phyloP scores from a whole-genome alignment of 2,888 invertebrate genomes.

The Anticlea derivata region DNA sequence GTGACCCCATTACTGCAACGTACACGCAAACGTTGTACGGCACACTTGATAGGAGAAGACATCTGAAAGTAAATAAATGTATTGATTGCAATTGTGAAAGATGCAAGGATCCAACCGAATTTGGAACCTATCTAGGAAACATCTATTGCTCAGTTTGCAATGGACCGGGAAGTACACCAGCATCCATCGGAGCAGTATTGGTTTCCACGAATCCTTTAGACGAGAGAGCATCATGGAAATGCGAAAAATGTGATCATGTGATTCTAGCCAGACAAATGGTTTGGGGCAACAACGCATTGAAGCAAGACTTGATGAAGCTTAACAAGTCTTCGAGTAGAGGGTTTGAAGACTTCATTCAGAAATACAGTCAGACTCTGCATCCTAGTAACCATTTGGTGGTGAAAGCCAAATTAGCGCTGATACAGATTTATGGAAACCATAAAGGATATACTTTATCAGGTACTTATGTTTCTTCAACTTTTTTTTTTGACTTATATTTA shows the following conservation, averaged over 20 bases:
- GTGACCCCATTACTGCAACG: slow-evolving; percentile 86
- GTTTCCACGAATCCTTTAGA: slow-evolving; percentile 85
- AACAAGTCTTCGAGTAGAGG: slow-evolving; percentile 80
- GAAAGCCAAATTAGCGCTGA: slow-evolving; percentile 87
- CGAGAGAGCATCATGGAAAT: slow-evolving; percentile 85
- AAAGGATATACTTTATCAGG: slow-evolving; percentile 83
- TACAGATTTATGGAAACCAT: slow-evolving; percentile 87
- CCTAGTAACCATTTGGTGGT: slow-evolving; percentile 87
- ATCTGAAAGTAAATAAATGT: slow-evolving; percentile 85
- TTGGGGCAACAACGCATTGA: slow-evolving; percentile 85
- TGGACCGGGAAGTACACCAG: slow-evolving; percentile 57
- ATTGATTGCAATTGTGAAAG: slow-evolving; percentile 87
- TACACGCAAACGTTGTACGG: slow-evolving; percentile 89
- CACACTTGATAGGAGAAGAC: slow-evolving; percentile 86
- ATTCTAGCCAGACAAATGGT: slow-evolving; percentile 84
- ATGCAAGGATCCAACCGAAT: slow-evolving; percentile 88
- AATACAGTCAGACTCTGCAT: slow-evolving; percentile 86
- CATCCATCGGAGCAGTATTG: slow-evolving; percentile 73
- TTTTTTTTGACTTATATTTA: no score
- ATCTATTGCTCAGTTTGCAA: slow-evolving; percentile 86
- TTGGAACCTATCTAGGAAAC: slow-evolving; percentile 85
- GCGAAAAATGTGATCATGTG: slow-evolving; percentile 85
- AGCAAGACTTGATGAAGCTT: slow-evolving; percentile 82
- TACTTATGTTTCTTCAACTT: slow-evolving; percentile 39
- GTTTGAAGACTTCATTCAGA: slow-evolving; percentile 86